These are phyloP conservation scores for Venusia cambrica DNA, from an alignment of 2,888 invertebrate species.

Conservation along the genomic window DNA sequence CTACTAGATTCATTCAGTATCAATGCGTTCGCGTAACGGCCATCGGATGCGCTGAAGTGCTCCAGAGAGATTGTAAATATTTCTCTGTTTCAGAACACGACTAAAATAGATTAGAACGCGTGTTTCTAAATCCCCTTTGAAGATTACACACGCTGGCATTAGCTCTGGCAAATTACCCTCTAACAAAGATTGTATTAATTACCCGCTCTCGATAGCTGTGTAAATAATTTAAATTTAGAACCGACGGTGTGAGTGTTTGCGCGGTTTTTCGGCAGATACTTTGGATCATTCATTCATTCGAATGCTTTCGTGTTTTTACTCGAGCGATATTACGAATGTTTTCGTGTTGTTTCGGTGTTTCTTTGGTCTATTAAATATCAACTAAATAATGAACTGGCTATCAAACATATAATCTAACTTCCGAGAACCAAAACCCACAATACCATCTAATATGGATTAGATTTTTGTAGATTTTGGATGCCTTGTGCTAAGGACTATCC, in stretches of 20 bases:
- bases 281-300: conserved; percentile 72
- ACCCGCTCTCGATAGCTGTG: conserved; percentile 77
- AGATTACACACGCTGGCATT: conserved; percentile 79
- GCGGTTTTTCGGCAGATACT: conserved; percentile 54
- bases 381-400: conserved; percentile 1
- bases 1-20: conserved; percentile 29
- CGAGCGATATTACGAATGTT: conserved; percentile 9
- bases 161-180: conserved; percentile 81
- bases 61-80: conserved; percentile 80
- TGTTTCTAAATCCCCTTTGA: conserved; percentile 81
- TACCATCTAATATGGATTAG: no score
- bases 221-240: conserved; percentile 78
- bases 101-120: conserved; percentile 79
- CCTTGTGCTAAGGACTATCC: no score
- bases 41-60: conserved; percentile 80
- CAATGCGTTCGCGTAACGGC: conserved; percentile 77
- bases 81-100: conserved; percentile 79
- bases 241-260: conserved; percentile 56
- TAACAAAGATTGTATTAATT: conserved; percentile 82
- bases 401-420: not conserved
- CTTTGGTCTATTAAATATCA: conserved; percentile 10
- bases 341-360: conserved; percentile 8
- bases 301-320: no score
- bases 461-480: no score
- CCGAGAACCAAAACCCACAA: no score